Evolutionary conservation across 2,113 vertebrate genomes (phyloP), one percentile per base, ranked within the genome.

Genomic region (Neoarius graeffei): DNA sequence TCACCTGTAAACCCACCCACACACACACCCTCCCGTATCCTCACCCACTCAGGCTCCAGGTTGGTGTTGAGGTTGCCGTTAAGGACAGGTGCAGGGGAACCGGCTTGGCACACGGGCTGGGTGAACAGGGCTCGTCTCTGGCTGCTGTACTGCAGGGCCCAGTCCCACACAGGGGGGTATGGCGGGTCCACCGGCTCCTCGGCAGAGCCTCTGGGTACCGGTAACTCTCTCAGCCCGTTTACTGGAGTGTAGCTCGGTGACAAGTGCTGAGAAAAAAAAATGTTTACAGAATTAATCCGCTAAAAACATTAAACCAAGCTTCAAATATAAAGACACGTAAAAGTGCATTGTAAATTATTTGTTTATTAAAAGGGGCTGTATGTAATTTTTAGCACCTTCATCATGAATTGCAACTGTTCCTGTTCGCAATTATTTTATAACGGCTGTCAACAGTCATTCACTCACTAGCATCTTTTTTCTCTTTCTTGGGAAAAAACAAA

Each of bases 161-260:
- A 99, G 92, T 97, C 96, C 98, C 98, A 99, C n/a, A 97, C 94
- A 0, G 94, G 59, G 7, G 94, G 94, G 57, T 94, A 89, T 0
- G 90, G 89, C 0, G 93, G 93, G 91, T 94, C 92, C 0, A 90
- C 85, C 0, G 92, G 84, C 2, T 96, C 92, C 0, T 90, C 89
- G 9, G 89, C 88, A 0, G 92, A 86, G n/a, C 94, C 93, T 1
- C 92, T 87, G 17, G 92, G 90, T 8, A 91, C 83, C 20, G 92
- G 90, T 8, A 91, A 84, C 20, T 96, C 95, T 62, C 91, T 91
- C 94, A 95, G 95, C 30, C 96, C 95, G 0, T 94, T 96, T 27
- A 96, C 93, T 0, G 96, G 95, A 0, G 96, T 97, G 91, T 97
- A 97, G 87, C 93, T 95, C 93, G 97, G 97, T 4, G 94, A 93